Conservation (phyloP, 1,140 invertebrate genomes). For the Sitobion miscanthi region DNA sequence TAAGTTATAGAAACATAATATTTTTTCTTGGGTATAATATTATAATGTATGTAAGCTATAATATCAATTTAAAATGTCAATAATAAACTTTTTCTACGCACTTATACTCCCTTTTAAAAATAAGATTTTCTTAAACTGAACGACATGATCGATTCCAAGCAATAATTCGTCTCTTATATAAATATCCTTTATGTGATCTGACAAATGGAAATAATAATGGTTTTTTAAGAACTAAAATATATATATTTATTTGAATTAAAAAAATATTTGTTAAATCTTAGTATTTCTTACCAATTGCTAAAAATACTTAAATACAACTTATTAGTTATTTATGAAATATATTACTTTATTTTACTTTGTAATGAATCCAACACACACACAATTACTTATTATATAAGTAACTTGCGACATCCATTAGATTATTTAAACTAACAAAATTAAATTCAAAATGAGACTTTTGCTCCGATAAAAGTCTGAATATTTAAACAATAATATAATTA, state of each 20-base stretch:
- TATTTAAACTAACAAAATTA: not conserved
- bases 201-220: not conserved
- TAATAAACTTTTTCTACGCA: not conserved
- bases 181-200: not conserved
- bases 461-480: not conserved
- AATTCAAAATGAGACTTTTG: not conserved
- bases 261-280: not conserved
- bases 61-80: not conserved
- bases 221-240: not conserved
- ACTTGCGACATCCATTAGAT: not conserved
- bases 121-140: not conserved
- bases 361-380: not conserved
- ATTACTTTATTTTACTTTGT: not conserved
- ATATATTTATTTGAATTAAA: not conserved
- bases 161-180: not conserved
- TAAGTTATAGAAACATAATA: not conserved
- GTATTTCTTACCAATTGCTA: not conserved
- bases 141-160: not conserved
- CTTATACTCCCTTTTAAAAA: not conserved
- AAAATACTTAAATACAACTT: not conserved
- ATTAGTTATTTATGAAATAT: not conserved
- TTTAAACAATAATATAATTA: not conserved
- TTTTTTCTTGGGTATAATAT: not conserved
- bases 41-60: not conserved
- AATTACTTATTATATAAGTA: not conserved